Evolutionary conservation across 1,140 invertebrate species (phyloP), one percentile per base, ranked within the genome.

Genomic region (Gonatopus flavifemur): DNA sequence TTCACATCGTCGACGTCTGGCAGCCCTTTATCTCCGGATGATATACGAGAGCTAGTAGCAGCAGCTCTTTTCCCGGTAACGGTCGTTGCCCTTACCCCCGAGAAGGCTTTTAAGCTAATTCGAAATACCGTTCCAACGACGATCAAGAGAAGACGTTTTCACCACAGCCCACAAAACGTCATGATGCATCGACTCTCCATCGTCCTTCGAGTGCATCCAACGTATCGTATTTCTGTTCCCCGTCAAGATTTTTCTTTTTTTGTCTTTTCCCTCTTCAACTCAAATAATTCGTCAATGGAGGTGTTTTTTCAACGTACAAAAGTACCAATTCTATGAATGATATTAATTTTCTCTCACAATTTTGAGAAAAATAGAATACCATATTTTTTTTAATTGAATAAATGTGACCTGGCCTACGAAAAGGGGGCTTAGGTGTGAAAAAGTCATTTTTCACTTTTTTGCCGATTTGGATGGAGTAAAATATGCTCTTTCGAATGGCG

Each of bases 91-190:
- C 44, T 44, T 53, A 43, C 35, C 37, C 54, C 43, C 43, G 16
- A 31, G 39, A 33, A 30, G 21, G 52, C 59, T 61, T 62, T 61
- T 57, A 61, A 53, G 53, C 58, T 62, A 62, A 62, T 62, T 62
- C 48, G 12, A 35, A 42, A 19, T 21, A 28, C 13, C 18, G 37
- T 10, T 22, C 21, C 2, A 16, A 37, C 46, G 41, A 22, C 46
- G 21, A n/a, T n/a, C n/a, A n/a, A n/a, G n/a, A n/a, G n/a, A n/a
- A n/a, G n/a, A 38, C 46, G 10, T 36, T n/a, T n/a, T 32, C 21
- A n/a, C 21, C 22, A 12, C 13, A 13, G 20, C 24, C 19, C 22
- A 19, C n/a, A n/a, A 10, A 16, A 15, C 21, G 25, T 37, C 25
- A 36, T n/a, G n/a, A n/a, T n/a, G n/a, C n/a, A n/a, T 24, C 44